phyloP scores from a whole-genome alignment of 2,113 vertebrate species.

The Rhynchopsitta pachyrhyncha region DNA sequence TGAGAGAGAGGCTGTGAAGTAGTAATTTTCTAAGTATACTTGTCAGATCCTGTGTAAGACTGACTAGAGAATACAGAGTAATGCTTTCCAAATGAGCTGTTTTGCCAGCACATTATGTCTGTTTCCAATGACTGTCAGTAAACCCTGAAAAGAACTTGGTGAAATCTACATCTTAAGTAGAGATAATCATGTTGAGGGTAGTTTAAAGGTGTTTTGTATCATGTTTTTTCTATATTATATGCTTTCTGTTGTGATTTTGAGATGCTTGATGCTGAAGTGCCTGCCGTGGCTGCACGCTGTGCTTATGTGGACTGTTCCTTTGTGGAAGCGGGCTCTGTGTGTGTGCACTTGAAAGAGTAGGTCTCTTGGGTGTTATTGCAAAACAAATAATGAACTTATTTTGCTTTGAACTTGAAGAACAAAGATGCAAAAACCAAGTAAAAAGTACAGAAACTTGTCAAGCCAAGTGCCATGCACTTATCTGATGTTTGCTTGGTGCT shows the following conservation, averaged over 20 bases:
- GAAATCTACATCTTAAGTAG: background rate
- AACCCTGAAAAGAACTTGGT: background rate
- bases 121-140: background rate
- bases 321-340: background rate
- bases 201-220: background rate
- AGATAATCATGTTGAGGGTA: background rate
- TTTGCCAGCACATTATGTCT: background rate
- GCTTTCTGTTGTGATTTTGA: background rate
- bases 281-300: background rate
- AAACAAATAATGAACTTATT: background rate
- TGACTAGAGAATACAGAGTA: background rate
- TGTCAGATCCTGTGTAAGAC: background rate
- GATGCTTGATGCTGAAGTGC: background rate
- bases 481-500: background rate
- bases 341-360: background rate
- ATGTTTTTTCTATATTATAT: background rate
- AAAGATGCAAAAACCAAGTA: background rate
- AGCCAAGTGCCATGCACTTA: background rate
- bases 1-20: background rate
- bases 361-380: background rate
- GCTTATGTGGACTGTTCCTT: background rate
- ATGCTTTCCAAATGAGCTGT: background rate
- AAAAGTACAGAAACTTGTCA: background rate
- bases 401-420: background rate
- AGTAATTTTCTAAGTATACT: background rate